These are phyloP conservation scores for Moxostoma hubbsi DNA, from an alignment of 2,797 vertebrate species.

Conservation along the genomic window DNA sequence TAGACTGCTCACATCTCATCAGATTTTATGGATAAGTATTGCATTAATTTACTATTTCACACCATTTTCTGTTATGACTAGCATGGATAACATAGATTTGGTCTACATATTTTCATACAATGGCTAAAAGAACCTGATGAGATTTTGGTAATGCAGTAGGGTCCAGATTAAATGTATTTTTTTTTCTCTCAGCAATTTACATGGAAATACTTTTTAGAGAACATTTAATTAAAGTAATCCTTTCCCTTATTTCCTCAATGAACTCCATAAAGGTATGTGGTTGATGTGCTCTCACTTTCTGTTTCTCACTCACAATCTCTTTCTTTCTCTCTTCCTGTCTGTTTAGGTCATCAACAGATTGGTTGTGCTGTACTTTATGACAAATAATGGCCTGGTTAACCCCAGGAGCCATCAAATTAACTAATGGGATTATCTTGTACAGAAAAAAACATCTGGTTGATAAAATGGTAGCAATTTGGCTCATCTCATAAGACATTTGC, in stretches of 20 bases:
- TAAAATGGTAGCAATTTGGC: neutral
- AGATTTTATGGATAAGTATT: slow-evolving; percentile 23
- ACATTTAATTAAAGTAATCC: neutral
- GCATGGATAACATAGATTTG: neutral
- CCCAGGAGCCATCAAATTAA: neutral
- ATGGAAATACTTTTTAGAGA: neutral
- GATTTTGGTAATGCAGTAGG: slow-evolving; percentile 19
- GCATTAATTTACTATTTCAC: slow-evolving; percentile 9
- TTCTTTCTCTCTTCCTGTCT: neutral
- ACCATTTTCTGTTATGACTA: neutral
- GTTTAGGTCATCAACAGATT: neutral
- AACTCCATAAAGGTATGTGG: neutral
- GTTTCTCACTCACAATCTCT: neutral
- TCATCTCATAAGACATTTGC: neutral
- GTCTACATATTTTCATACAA: neutral
- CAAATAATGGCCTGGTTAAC: neutral
- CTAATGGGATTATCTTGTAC: slow-evolving; percentile 9
- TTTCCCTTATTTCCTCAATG: neutral
- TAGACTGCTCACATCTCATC: neutral
- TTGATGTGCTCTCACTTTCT: too few relatives aligned
- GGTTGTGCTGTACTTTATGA: neutral
- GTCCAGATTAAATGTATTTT: neutral
- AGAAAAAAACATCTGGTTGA: slow-evolving; percentile 6
- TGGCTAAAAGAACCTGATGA: neutral
- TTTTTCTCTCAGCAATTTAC: slow-evolving; percentile 5